A percentile compares a stretch with the other conserved stretches of the same genome.
phyloP scores from a whole-genome alignment of 2,888 invertebrate genomes.

The Xanthia togata region DNA sequence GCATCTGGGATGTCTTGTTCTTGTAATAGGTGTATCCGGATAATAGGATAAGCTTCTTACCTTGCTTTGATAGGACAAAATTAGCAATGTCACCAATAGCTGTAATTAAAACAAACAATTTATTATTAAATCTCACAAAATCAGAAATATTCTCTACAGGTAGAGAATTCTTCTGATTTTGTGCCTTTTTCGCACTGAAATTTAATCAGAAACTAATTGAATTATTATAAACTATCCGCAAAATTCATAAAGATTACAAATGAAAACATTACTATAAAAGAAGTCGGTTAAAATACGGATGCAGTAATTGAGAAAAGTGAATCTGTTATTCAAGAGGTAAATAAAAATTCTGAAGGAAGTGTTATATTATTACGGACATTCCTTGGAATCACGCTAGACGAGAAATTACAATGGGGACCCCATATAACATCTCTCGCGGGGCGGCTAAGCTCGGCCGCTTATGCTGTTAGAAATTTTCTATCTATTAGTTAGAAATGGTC shows the following conservation, averaged over 20 bases:
- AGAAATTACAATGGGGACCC: too few species aligned
- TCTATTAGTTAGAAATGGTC: too few species aligned
- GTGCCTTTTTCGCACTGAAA: background rate
- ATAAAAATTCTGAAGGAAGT: background rate
- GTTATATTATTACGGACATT: too few species aligned
- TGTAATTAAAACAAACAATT: background rate
- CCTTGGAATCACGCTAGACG: too few species aligned
- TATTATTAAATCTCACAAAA: background rate
- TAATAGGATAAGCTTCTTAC: constrained; percentile 5
- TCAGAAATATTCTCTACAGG: too few species aligned
- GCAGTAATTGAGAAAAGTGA: background rate
- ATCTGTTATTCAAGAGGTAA: too few species aligned
- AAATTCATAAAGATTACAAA: background rate
- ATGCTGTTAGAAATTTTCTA: too few species aligned
- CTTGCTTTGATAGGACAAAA: constrained; percentile 10
- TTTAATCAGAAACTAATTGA: background rate
- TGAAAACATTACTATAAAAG: background rate
- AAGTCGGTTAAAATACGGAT: too few species aligned
- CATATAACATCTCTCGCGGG: too few species aligned
- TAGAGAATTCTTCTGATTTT: background rate
- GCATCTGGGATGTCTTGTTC: background rate
- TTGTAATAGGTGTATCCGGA: constrained; percentile 29
- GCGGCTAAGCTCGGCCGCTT: too few species aligned
- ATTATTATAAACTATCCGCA: background rate
- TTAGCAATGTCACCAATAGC: background rate